A percentile compares a stretch with the other conserved stretches of the same genome.
phyloP scores from a whole-genome alignment of 2,797 vertebrate species.

The Agapornis canus region DNA sequence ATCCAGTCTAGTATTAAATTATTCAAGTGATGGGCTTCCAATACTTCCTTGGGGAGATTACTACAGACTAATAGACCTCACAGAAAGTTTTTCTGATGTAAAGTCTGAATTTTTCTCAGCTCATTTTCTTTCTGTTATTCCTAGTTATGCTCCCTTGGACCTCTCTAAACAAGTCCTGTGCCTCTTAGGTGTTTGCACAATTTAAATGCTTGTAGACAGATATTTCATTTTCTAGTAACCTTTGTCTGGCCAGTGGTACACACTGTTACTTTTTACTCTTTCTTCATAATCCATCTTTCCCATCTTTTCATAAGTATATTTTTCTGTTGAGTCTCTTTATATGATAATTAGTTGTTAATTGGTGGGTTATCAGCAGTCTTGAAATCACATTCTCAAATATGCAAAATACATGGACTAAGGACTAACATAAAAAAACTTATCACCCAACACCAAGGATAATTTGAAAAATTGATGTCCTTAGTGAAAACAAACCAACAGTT shows the following conservation, averaged over 20 bases:
- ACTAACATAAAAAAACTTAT: neutral
- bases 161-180: neutral
- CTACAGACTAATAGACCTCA: neutral
- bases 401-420: neutral
- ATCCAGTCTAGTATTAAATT: conserved; percentile 24
- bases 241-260: neutral
- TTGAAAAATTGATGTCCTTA: neutral
- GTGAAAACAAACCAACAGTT: neutral
- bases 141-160: neutral
- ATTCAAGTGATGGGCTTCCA: conserved; percentile 2
- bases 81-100: conserved; percentile 6
- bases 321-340: neutral
- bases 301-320: neutral
- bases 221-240: neutral
- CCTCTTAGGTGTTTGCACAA: neutral
- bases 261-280: neutral
- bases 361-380: neutral
- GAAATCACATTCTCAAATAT: neutral
- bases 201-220: neutral
- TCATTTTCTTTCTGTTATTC: neutral
- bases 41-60: neutral
- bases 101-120: conserved; percentile 5
- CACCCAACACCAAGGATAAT: neutral
- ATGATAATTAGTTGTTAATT: neutral
- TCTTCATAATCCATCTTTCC: neutral